A percentile compares a stretch with the other conserved stretches of the same genome.
These are phyloP conservation scores for Chaetodon auriga DNA, from an alignment of 2,113 vertebrate genomes.

Conservation along the genomic window DNA sequence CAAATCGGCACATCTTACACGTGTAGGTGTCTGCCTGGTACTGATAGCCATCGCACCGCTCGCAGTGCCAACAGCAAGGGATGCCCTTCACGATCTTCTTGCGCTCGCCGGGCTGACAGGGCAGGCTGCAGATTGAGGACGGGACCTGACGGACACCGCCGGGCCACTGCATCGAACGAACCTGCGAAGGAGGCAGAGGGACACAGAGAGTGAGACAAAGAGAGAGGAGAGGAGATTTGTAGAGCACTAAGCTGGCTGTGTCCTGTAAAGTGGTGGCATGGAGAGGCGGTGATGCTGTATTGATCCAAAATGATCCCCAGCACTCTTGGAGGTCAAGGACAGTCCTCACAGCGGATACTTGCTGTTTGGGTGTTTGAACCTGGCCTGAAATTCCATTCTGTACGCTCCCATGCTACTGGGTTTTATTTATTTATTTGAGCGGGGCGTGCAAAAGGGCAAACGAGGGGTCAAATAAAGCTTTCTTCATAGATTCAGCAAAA, in stretches of 20 bases:
- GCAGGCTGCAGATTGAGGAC: constrained; percentile 83
- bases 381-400: neutral
- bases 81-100: constrained; percentile 87
- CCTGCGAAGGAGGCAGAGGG: constrained; percentile 67
- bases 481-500: constrained; percentile 39
- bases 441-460: constrained; percentile 20
- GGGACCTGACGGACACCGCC: constrained; percentile 79
- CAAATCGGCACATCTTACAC: constrained; percentile 86
- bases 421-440: constrained; percentile 30
- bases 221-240: constrained; percentile 17
- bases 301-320: constrained; percentile 36
- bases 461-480: constrained; percentile 25
- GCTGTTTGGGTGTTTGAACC: constrained; percentile 20
- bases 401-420: neutral
- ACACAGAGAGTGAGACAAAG: neutral
- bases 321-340: constrained; percentile 40
- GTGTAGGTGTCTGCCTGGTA: constrained; percentile 84
- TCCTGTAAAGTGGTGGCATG: constrained; percentile 1
- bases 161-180: constrained; percentile 83
- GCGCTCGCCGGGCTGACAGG: constrained; percentile 82
- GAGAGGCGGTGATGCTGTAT: constrained; percentile 38
- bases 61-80: constrained; percentile 86
- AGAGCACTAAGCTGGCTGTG: neutral
- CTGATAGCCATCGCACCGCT: constrained; percentile 86
- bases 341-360: constrained; percentile 3